Conservation (phyloP, 2,113 vertebrate genomes). For the Casuarius casuarius region DNA sequence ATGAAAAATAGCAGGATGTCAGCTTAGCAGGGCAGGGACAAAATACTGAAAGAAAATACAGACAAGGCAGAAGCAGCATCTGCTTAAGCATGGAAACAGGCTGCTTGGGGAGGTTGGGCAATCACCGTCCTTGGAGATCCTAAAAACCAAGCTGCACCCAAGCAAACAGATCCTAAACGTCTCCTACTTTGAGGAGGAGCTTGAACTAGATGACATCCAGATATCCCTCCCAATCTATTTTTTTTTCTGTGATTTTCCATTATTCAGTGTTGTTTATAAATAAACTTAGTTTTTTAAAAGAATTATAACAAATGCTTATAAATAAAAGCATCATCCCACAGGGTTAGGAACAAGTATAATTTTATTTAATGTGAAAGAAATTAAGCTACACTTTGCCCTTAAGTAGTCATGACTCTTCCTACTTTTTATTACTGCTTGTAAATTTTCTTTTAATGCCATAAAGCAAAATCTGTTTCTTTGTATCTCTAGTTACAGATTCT, state of each 20-base stretch:
- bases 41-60: neutral
- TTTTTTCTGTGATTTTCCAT: neutral
- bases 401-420: neutral
- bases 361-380: neutral
- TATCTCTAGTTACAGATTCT: neutral
- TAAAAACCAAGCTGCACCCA: neutral
- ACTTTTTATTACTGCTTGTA: neutral
- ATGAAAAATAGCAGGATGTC: neutral
- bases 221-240: neutral
- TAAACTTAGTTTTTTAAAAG: accelerated
- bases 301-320: neutral
- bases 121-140: neutral
- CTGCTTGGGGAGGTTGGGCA: neutral
- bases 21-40: neutral
- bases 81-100: neutral
- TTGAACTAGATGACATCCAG: neutral
- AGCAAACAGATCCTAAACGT: neutral
- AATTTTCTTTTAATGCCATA: neutral
- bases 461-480: neutral
- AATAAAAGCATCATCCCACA: neutral
- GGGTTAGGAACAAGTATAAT: neutral
- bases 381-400: neutral
- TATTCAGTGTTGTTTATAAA: neutral
- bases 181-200: neutral
- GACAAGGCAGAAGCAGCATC: neutral